Base-by-base conservation (phyloP, 2,797 vertebrate species). In the Enteromius fasciolatus region DNA sequence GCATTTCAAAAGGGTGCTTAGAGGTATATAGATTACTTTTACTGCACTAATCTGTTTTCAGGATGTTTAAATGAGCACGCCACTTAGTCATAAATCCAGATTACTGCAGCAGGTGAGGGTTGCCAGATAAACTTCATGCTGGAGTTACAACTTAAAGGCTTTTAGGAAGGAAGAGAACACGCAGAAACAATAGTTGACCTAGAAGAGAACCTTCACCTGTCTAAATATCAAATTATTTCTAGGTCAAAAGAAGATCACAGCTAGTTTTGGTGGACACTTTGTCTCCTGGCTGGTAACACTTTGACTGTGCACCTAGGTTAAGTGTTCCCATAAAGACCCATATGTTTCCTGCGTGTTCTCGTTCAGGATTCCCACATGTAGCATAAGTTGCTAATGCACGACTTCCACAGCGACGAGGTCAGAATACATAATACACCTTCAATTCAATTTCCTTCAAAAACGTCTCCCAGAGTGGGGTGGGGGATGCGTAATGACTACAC, bases 261-360 rank as follows among this genome's bases (percentile, higher is more conserved):
- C 87, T 92, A 88, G 86, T 90, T 90, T 86, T 92, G 92, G 91
- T 92, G 85, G 90, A 90, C 57, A 92, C 87, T 87, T 89, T 92
- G 91, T 88, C 79, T 88, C 83, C 36, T 86, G 88, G 90, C 92
- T 90, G 92, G 87, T 90, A 84, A 87, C 90, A 89, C 88, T 93
- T 91, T 91, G 89, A 91, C 88, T 14, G 86, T 77, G 86, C 82
- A 86, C 90, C 90, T 87, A 89, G 91, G 91, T 94, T 92, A 95
- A 93, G 91, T 94, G 92, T 87, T 91, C 91, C 90, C 91, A 93
- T 93, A 89, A 92, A 91, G 88, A 88, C 88, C 87, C 81, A 31
- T 76, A 59, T 85, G 87, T 86, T 87, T 89, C 90, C 88, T 87
- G 84, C 85, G 86, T 67, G 76, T 64, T 76, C 46, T 81, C 39